A percentile compares a stretch with the other conserved stretches of the same genome.
Conservation (phyloP, 2,888 invertebrate genomes). For the Psylliodes chrysocephalus region DNA sequence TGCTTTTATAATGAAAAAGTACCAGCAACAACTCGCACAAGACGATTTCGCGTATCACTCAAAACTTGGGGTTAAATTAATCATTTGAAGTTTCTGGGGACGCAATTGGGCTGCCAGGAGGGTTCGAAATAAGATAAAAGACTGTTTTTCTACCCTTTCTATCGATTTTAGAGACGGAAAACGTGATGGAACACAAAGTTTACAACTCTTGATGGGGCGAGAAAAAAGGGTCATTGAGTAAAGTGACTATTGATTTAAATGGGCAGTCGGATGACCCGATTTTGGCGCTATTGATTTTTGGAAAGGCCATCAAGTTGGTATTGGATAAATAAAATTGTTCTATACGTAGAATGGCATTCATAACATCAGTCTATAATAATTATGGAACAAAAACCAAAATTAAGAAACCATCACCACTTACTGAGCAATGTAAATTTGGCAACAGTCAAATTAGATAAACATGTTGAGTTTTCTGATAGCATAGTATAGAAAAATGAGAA, state of each 20-base stretch:
- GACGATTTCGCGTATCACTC: slow-evolving; percentile 19
- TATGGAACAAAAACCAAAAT: too few relatives aligned
- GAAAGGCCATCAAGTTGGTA: too few relatives aligned
- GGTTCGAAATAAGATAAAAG: slow-evolving; percentile 9
- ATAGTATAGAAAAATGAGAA: too few relatives aligned
- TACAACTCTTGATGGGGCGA: background rate
- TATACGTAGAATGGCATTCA: too few relatives aligned
- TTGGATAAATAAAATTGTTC: too few relatives aligned
- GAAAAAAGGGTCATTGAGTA: background rate
- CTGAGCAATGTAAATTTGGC: too few relatives aligned
- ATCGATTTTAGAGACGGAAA: slow-evolving; percentile 5
- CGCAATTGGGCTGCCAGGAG: slow-evolving; percentile 14
- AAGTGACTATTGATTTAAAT: background rate
- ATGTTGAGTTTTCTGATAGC: too few relatives aligned
- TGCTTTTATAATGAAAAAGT: slow-evolving; percentile 27
- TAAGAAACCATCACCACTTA: too few relatives aligned
- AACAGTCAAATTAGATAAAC: too few relatives aligned
- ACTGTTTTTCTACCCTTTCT: background rate
- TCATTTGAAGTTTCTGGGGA: slow-evolving; percentile 22
- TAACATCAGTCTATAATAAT: too few relatives aligned
- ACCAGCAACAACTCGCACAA: slow-evolving; percentile 20
- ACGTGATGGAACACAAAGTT: background rate
- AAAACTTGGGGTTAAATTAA: slow-evolving; percentile 29
- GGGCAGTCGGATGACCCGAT: background rate
- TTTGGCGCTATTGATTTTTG: background rate